These are phyloP conservation scores for Gymnarchus niloticus DNA, from an alignment of 2,113 vertebrate genomes.

Conservation along the genomic window DNA sequence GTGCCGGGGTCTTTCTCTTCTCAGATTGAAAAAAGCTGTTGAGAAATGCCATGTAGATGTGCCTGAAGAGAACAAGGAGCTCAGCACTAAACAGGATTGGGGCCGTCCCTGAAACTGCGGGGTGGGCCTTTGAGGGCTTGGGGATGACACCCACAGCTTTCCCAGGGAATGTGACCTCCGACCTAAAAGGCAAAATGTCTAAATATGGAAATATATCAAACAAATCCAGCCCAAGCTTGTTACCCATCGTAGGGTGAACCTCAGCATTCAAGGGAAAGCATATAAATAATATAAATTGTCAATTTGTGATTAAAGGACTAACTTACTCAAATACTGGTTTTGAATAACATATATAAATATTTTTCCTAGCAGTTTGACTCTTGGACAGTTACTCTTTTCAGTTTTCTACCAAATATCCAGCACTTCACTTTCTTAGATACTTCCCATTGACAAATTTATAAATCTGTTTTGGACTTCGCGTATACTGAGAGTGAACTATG, in stretches of 20 bases:
- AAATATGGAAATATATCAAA: constrained; percentile 51
- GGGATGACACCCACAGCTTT: constrained; percentile 68
- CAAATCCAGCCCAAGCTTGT: constrained; percentile 25
- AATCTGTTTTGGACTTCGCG: not conserved
- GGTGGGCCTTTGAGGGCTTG: not conserved
- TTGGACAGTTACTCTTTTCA: not conserved
- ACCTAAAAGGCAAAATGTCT: constrained; percentile 49
- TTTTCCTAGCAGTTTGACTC: not conserved
- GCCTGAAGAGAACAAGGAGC: constrained; percentile 57
- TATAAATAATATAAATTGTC: not conserved
- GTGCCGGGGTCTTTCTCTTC: constrained; percentile 51
- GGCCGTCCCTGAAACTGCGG: not conserved
- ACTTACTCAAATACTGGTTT: not conserved
- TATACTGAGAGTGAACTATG: no score
- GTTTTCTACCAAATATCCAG: not conserved
- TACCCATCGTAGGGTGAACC: not conserved
- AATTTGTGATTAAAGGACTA: not conserved
- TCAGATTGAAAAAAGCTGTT: constrained; percentile 69
- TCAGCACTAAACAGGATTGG: not conserved
- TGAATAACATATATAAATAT: not conserved
- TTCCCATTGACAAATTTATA: not conserved
- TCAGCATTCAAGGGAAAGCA: not conserved
- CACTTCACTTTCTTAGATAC: not conserved
- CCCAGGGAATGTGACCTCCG: constrained; percentile 64
- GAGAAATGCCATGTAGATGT: constrained; percentile 51